Base-by-base conservation (phyloP, 2,888 invertebrate genomes). In the Mallateleia sp. region DNA sequence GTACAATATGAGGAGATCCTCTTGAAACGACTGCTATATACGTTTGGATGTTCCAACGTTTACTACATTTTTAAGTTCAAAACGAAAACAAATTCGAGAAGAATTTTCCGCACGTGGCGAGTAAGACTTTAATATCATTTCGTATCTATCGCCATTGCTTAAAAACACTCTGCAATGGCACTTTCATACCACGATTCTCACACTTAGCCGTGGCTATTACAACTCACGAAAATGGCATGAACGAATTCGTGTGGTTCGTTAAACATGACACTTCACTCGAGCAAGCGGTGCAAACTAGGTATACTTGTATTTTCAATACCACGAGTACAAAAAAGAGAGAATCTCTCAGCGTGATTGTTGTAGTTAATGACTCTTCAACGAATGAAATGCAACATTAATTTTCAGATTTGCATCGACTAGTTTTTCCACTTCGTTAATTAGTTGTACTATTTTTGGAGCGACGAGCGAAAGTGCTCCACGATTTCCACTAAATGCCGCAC, bases 191-290 rank as follows among this genome's bases (percentile, higher is more conserved):
- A 14, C 32, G 38, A 38, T 60, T 60, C 32, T 20, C 60, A 34
- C 32, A 32, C 32, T 32, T 34, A 32, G 4, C 24, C 38, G 58
- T 38, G 32, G 32, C 47, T 54, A 14, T 22, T 45, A 64, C 38
- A 64, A 56, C 58, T 62, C 62, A 45, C 28, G 69, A 38, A 71
- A 77, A 83, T 58, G 34, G 69, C 52, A 83, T 50, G 50, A 83
- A 84, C 71, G 71, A 78, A 78, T 71, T 78, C 78, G 77, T 58
- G 78, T 28, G 71, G 77, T 67, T 83, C 83, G 83, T 77, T 83
- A 71, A 75, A 67, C 77, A 77, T 34, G 56, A 64, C 45, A 83
- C 83, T 71, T 77, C 58, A 45, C 62, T 64, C 47, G 32, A 7
- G 22, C n/a, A 38, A 14, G 18, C 60, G 28, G 64, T 60, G 47